phyloP scores from a whole-genome alignment of 92 coral and sea anemone genomes.

The Nematostella vectensis region DNA sequence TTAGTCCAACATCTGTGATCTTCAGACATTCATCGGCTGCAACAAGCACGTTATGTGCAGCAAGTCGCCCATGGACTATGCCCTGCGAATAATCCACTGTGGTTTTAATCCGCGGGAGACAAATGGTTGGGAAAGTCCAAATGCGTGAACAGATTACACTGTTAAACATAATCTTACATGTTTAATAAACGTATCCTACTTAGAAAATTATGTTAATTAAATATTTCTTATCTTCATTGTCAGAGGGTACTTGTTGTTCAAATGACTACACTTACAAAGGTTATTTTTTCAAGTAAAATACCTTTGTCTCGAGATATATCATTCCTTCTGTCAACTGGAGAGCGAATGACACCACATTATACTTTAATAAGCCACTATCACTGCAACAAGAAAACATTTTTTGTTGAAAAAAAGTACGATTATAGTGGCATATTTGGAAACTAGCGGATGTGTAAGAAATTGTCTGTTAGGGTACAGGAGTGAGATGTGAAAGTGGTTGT shows the following conservation, averaged over 20 bases:
- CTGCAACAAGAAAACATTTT: background rate
- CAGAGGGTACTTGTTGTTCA: too few species aligned
- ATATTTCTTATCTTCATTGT: too few species aligned
- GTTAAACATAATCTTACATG: too few species aligned
- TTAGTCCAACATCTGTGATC: conserved; percentile 66
- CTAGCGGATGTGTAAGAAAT: too few species aligned
- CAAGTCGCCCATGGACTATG: conserved; percentile 72
- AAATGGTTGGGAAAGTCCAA: background rate
- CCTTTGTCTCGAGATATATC: conserved; percentile 71
- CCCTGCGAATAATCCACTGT: too few species aligned
- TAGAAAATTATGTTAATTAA: too few species aligned
- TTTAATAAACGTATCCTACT: too few species aligned
- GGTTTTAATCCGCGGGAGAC: background rate
- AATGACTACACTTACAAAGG: too few species aligned
- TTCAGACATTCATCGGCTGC: conserved; percentile 57
- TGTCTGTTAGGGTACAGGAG: too few species aligned
- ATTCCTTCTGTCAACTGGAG: conserved; percentile 90
- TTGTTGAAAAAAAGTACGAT: background rate
- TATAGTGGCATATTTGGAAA: background rate
- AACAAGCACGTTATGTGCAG: conserved; percentile 79
- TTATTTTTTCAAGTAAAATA: too few species aligned
- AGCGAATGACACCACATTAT: conserved; percentile 52
- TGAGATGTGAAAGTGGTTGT: too few species aligned
- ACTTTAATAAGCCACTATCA: conserved; percentile 12
- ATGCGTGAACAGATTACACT: background rate